phyloP scores from a whole-genome alignment of 2,888 invertebrate genomes.

The Leptopterna dolabrata region DNA sequence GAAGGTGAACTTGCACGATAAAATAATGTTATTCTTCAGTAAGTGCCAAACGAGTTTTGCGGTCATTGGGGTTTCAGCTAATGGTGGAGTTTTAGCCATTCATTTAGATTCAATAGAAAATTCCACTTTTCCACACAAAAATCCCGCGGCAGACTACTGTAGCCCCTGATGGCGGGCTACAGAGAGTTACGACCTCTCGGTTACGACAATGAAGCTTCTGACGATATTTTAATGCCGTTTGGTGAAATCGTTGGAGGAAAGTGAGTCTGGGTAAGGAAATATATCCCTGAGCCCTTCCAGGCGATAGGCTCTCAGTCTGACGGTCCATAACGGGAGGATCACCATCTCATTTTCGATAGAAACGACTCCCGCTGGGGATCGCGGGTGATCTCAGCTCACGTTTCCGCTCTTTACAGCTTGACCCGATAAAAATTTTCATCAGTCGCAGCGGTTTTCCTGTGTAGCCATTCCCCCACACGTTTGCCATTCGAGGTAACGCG shows the following conservation, averaged over 20 bases:
- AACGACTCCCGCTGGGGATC: not conserved
- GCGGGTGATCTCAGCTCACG: not conserved
- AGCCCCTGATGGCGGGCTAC: not conserved
- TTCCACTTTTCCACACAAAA: too few species aligned
- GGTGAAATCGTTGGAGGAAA: not conserved
- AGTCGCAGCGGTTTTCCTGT: not conserved
- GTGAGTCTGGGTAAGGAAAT: not conserved
- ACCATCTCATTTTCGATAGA: not conserved
- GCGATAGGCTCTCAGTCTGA: not conserved
- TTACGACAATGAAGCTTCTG: not conserved
- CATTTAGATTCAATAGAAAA: too few species aligned
- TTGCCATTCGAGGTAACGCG: not conserved
- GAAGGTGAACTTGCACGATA: too few species aligned
- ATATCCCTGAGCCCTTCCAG: not conserved
- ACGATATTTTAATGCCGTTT: not conserved
- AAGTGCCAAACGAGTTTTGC: too few species aligned
- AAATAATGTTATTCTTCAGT: too few species aligned
- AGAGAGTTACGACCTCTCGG: not conserved
- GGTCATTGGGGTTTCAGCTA: too few species aligned
- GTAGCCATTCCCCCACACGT: not conserved
- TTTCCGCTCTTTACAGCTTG: not conserved
- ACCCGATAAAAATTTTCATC: not conserved
- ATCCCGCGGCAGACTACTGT: too few species aligned
- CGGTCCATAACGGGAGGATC: conserved; percentile 3
- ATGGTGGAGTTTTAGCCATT: too few species aligned